A percentile compares a stretch with the other conserved stretches of the same genome.
Evolutionary conservation across 1,140 invertebrate genomes (phyloP).

Genomic region (Drosophila sproati): DNA sequence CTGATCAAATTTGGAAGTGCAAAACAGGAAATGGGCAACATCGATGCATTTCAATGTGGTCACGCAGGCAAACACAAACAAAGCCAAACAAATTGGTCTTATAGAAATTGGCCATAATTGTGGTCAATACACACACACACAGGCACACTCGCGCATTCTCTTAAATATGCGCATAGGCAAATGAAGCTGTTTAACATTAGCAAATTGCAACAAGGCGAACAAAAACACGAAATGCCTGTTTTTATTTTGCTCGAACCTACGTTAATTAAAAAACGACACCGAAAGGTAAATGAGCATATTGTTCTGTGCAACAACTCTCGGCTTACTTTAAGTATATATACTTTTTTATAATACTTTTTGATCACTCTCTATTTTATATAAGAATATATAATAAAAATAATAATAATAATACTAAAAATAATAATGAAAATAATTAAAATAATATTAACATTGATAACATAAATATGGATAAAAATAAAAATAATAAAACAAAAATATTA

Average conservation of each 20-base stretch:
- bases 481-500: too few species aligned
- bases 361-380: too few species aligned
- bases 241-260: conserved; percentile 53
- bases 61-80: not conserved
- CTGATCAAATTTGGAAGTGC: conserved; percentile 3
- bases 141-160: not conserved
- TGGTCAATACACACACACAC: not conserved
- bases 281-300: not conserved
- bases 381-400: too few species aligned
- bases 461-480: too few species aligned
- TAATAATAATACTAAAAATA: too few species aligned
- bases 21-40: conserved; percentile 52
- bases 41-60: conserved; percentile 35
- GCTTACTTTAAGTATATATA: too few species aligned
- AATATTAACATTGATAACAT: too few species aligned
- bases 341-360: too few species aligned
- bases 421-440: too few species aligned
- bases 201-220: conserved; percentile 21
- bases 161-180: conserved; percentile 4
- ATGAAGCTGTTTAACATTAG: conserved; percentile 16
- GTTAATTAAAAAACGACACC: conserved; percentile 67
- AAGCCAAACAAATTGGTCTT: conserved; percentile 20
- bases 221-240: not conserved
- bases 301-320: too few species aligned
- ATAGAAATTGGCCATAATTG: conserved; percentile 6